Conservation (phyloP, 2,888 invertebrate genomes). For the Pollenia labialis region DNA sequence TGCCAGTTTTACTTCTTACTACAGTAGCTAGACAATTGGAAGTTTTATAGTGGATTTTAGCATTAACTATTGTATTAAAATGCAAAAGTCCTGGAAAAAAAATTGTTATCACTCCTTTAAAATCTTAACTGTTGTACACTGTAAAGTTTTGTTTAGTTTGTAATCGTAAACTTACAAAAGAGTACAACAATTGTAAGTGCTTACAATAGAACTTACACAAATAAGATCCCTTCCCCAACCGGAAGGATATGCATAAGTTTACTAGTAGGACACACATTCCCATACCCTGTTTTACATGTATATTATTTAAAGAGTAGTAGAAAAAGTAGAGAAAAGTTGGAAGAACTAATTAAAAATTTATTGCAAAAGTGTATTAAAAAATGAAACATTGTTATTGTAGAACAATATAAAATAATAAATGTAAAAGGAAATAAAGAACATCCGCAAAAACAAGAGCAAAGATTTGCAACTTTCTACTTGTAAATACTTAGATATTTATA, state of each 20-base stretch:
- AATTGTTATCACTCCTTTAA: conserved; percentile 33
- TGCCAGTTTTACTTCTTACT: not conserved
- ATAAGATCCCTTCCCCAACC: not conserved
- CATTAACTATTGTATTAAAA: not conserved
- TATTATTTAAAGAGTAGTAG: conserved; percentile 26
- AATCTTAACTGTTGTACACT: conserved; percentile 53
- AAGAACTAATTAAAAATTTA: conserved; percentile 77
- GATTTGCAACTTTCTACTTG: not conserved
- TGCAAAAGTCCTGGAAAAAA: conserved; percentile 19
- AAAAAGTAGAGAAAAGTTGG: conserved; percentile 56
- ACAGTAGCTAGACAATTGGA: not conserved
- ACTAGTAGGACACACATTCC: not conserved
- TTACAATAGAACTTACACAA: conserved; percentile 9
- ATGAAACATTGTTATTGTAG: conserved; percentile 61
- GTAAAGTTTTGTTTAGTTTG: conserved; percentile 39
- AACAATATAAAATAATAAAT: conserved; percentile 13
- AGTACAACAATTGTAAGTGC: conserved; percentile 3
- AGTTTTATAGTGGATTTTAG: not conserved
- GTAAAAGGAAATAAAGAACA: conserved; percentile 57
- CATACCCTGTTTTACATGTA: not conserved
- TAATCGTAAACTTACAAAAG: conserved; percentile 37
- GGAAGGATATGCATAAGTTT: not conserved
- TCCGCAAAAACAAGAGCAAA: conserved; percentile 14
- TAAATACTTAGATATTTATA: no score
- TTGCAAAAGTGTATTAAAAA: conserved; percentile 71